phyloP scores from a whole-genome alignment of 92 coral and sea anemone genomes.

The Blastomussa wellsi region DNA sequence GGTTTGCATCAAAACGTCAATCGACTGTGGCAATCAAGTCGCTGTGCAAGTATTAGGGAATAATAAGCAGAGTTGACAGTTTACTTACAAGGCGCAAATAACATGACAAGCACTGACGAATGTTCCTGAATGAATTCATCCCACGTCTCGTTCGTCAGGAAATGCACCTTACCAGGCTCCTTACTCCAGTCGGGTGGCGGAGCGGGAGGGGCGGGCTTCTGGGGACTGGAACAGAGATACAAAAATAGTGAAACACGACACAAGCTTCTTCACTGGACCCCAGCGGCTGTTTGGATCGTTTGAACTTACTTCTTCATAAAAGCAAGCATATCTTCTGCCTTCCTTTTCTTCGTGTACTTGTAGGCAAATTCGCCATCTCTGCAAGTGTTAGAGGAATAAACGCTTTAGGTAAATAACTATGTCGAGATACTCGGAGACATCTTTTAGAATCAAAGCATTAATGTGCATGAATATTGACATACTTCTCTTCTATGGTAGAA shows the following conservation, averaged over 20 bases:
- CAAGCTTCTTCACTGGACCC: too few species aligned
- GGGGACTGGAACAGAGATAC: conserved; percentile 57
- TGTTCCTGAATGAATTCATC: conserved; percentile 65
- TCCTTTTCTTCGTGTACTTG: conserved; percentile 73
- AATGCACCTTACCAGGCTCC: conserved; percentile 80
- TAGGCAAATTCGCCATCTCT: conserved; percentile 88
- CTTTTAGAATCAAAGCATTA: neutral
- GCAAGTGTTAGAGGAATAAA: conserved; percentile 8
- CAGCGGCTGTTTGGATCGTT: neutral
- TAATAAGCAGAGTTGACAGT: neutral
- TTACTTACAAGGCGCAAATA: conserved; percentile 91
- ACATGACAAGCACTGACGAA: conserved; percentile 83
- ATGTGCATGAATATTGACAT: neutral
- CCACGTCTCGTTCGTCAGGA: conserved; percentile 76
- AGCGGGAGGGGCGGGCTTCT: conserved; percentile 80
- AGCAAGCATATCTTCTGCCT: conserved; percentile 64
- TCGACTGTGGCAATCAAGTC: neutral
- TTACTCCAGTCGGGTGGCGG: conserved; percentile 98
- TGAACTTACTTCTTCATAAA: conserved; percentile 86
- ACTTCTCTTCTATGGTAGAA: neutral
- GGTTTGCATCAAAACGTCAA: too few species aligned
- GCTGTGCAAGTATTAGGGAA: neutral
- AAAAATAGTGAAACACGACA: neutral
- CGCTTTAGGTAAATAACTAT: neutral
- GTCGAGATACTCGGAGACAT: neutral